Evolutionary conservation across 1,140 invertebrate genomes (phyloP).

Genomic region (Saxidomus purpurata): DNA sequence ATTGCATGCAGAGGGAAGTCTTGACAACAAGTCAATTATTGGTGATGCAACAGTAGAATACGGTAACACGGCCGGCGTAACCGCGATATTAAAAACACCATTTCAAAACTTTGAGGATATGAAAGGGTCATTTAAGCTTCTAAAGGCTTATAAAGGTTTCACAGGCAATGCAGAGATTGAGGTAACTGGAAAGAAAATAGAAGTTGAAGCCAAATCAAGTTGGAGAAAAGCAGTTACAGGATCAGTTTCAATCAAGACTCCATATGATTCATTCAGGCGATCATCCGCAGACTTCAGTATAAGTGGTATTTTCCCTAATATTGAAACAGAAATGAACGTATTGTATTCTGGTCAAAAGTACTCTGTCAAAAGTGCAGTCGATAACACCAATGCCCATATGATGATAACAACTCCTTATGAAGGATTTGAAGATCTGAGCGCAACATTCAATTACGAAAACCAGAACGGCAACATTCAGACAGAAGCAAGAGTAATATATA

Average conservation of each 20-base stretch:
- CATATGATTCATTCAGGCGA: neutral
- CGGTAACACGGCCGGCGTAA: constrained; percentile 3
- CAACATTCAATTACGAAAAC: neutral
- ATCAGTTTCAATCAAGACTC: neutral
- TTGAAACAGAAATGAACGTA: constrained; percentile 6
- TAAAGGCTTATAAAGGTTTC: neutral
- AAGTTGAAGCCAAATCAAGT: neutral
- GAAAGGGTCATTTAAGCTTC: neutral
- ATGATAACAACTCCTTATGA: neutral
- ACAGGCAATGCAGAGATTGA: constrained; percentile 13
- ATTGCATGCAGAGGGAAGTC: neutral
- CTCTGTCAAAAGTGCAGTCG: neutral
- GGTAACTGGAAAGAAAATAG: neutral
- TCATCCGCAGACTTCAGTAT: constrained; percentile 15
- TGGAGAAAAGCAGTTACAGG: constrained; percentile 14
- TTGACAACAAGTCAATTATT: neutral
- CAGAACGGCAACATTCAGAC: neutral
- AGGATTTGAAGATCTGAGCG: constrained; percentile 23
- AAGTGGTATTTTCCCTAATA: constrained; percentile 29
- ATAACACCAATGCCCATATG: neutral
- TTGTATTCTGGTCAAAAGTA: neutral
- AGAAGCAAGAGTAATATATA: neutral
- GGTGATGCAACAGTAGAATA: neutral
- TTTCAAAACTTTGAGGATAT: constrained; percentile 30
- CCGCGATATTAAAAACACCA: constrained; percentile 13